Base-by-base conservation (phyloP, 2,888 invertebrate genomes). In the Halictus ligatus region DNA sequence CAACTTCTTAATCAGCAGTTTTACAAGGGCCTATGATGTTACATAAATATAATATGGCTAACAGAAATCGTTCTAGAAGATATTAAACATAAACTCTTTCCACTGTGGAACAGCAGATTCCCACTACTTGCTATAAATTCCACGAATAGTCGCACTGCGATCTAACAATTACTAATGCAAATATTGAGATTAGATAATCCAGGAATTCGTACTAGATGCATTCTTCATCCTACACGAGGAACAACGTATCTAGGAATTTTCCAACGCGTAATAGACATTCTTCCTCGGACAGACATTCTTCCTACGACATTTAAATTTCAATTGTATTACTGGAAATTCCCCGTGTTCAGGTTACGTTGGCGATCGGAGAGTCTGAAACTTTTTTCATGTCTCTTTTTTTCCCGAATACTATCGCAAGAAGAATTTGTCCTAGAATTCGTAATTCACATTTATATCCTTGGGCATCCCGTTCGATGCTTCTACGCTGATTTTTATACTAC, bases 361-460 rank as follows among this genome's bases (percentile, higher is more conserved):
- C 35, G 25, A n/a, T 82, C 78, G 21, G 4, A 58, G 40, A 80
- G 54, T 60, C 40, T n/a, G 43, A 54, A 73, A 35, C 21, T 21
- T 58, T 77, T 84, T 72, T 25, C 35, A 12, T 25, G 13, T 40
- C 25, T 29, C n/a, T 78, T 35, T 73, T 72, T 54, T 75, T 35
- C 5, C 64, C 60, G 73, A 58, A 78, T 78, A 40, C 43, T 84
- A 18, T 75, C 35, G 72, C 21, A 35, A 43, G 67, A 73, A 83
- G 88, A 83, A 84, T 85, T 73, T 75, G 78, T 88, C 82, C 85
- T 86, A 84, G 89, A 89, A 91, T 91, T 80, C 29, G 10, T 43
- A 80, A 79, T 77, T 60, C 21, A 43, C 79, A 75, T 72, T 69
- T 18, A 2, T 25, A 48, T 43, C 50, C 25, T 50, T n/a, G 40